Base-by-base conservation (phyloP, 2,888 invertebrate species). In the Melipona bicolor region DNA sequence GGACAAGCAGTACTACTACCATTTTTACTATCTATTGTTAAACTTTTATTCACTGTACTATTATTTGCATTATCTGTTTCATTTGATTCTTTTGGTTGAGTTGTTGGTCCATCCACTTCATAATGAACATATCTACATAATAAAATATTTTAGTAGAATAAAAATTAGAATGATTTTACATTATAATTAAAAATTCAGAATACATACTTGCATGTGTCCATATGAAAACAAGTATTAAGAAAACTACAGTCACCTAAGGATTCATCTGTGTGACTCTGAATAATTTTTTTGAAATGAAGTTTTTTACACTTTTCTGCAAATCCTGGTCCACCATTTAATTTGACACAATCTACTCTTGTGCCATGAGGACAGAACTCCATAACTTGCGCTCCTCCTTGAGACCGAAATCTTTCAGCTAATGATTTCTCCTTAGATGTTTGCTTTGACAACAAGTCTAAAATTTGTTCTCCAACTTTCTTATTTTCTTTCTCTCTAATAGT, bases 331-430 rank as follows among this genome's bases (percentile, higher is more conserved):
- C 88, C 91, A 67, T 94, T 94, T 52, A 94, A 84, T 78, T 94
- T 94, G 0, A 90, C 95, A 92, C 99, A 99, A 92, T 99, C 99
- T 21, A 97, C 96, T 89, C 97, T 97, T 0, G 99, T 99, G 17
- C 99, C 99, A 94, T 98, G 98, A 0, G 98, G 98, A 94, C 99
- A 99, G 95, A 99, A 99, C 94, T 99, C 99, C 97, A 97, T 98
- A 6, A 98, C 97, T 94, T 98, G 97, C 0, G 97, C 97, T 2
- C 97, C 99, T 92, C 99, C 99, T 95, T 99, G 98, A 24, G 99
- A 99, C 91, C 98, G 97, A 94, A 99, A 99, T 91, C 98, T 97
- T 95, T 99, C 99, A 0, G 98, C 98, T n/a, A 99, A 95, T 1
- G 98, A 98, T 90, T 97, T 96, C 95, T 99, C 99, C 94, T 99